These are phyloP conservation scores for Ibidorhyncha struthersii DNA, from an alignment of 2,113 vertebrate genomes.

Conservation along the genomic window DNA sequence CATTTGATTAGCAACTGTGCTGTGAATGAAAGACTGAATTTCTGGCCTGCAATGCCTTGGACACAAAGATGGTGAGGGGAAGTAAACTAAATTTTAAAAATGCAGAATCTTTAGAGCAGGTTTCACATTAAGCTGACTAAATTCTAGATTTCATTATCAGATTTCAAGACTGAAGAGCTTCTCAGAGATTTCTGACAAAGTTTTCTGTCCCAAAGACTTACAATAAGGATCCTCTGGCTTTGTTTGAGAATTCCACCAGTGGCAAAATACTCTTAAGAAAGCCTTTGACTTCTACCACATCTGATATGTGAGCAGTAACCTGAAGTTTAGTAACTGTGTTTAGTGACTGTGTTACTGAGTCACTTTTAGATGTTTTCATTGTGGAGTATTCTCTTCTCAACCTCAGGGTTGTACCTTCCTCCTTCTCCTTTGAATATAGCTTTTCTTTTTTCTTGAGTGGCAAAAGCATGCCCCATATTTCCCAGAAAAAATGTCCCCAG, in stretches of 20 bases:
- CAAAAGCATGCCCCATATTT: background rate
- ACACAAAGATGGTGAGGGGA: background rate
- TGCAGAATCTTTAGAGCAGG: background rate
- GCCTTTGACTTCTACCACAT: background rate
- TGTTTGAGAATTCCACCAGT: background rate
- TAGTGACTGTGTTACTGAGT: background rate
- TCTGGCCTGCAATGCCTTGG: background rate
- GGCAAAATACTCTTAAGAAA: background rate
- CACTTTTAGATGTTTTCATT: background rate
- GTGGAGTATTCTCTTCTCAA: background rate
- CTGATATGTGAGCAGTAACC: background rate
- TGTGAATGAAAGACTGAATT: background rate
- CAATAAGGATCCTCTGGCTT: background rate
- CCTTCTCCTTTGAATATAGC: background rate
- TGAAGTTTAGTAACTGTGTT: background rate
- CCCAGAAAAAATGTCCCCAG: background rate
- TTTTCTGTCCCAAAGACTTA: background rate
- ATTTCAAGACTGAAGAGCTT: background rate
- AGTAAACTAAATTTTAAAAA: background rate
- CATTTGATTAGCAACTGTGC: slow-evolving; percentile 2
- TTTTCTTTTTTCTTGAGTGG: background rate
- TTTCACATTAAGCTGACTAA: background rate
- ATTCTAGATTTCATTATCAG: background rate
- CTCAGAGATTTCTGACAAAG: background rate
- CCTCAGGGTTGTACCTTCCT: background rate